A percentile compares a stretch with the other conserved stretches of the same genome.
Conservation (phyloP, 2,797 vertebrate genomes). For the Sebastiscus tertius region DNA sequence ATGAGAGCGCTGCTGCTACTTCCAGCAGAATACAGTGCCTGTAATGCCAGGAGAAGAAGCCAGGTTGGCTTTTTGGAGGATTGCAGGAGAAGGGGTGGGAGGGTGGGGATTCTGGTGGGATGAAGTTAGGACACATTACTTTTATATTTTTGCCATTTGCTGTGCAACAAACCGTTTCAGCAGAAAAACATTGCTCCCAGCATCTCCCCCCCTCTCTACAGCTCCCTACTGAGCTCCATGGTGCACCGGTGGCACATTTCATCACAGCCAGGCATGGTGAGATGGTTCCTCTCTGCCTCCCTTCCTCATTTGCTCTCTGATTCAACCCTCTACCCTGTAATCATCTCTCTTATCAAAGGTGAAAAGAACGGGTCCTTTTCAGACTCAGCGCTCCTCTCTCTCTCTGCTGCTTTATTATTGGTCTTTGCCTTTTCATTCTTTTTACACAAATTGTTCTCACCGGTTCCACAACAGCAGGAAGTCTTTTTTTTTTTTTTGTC, state of each 20-base stretch:
- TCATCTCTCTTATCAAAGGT: constrained; percentile 31
- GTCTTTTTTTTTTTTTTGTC: not conserved
- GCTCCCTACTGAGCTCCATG: constrained; percentile 32
- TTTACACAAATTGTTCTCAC: constrained; percentile 21
- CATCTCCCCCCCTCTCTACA: not conserved
- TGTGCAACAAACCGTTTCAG: constrained; percentile 47
- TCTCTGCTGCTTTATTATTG: not conserved
- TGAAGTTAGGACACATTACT: constrained; percentile 16
- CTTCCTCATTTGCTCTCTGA: constrained; percentile 15
- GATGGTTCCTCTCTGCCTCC: constrained; percentile 23
- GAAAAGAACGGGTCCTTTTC: not conserved
- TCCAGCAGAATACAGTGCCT: not conserved
- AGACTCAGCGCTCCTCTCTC: not conserved
- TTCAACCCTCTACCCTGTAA: constrained; percentile 33
- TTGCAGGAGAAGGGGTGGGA: not conserved
- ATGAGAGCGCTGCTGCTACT: not conserved
- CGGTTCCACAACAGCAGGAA: not conserved
- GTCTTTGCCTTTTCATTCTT: constrained; percentile 7
- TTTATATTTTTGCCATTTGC: constrained; percentile 53
- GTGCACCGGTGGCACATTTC: constrained; percentile 41
- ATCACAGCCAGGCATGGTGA: constrained; percentile 39
- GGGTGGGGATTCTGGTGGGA: not conserved
- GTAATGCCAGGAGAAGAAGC: constrained; percentile 34
- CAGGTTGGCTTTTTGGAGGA: constrained; percentile 32
- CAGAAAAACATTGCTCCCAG: constrained; percentile 19